phyloP scores from a whole-genome alignment of 2,888 invertebrate species.

The Mesorhabditis spiculigera region DNA sequence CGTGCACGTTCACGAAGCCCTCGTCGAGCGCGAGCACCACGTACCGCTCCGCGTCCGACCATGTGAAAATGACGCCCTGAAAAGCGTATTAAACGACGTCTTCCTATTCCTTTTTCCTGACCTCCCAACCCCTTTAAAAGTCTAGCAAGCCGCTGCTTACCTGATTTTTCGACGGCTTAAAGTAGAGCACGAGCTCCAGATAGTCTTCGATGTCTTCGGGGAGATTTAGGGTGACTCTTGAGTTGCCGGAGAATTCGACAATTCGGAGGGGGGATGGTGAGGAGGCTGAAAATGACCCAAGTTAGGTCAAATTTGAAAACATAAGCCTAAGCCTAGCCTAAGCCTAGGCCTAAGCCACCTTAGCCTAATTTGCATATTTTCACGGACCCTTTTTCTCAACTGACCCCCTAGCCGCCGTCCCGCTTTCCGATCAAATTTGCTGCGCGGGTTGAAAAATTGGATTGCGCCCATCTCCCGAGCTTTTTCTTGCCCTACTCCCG shows the following conservation, averaged over 20 bases:
- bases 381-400: too few relatives aligned
- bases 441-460: too few relatives aligned
- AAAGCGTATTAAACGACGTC: background rate
- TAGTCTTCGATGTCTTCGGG: slow-evolving; percentile 19
- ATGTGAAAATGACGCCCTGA: background rate
- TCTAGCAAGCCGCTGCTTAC: background rate
- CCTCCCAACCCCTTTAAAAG: background rate
- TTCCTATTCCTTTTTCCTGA: background rate
- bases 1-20: slow-evolving; percentile 3
- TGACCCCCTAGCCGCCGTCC: too few relatives aligned
- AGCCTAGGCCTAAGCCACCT: too few relatives aligned
- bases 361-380: too few relatives aligned
- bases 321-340: background rate
- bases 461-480: too few relatives aligned
- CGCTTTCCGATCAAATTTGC: too few relatives aligned
- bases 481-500: too few relatives aligned
- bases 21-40: background rate
- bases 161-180: slow-evolving; percentile 20
- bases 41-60: slow-evolving; percentile 6
- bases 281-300: slow-evolving; percentile 6
- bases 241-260: slow-evolving; percentile 12
- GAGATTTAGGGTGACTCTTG: slow-evolving; percentile 12
- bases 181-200: slow-evolving; percentile 17
- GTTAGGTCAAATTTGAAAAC: background rate
- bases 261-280: slow-evolving; percentile 5